Conservation (phyloP, 2,888 invertebrate species). For the Stegophylla sp. region DNA sequence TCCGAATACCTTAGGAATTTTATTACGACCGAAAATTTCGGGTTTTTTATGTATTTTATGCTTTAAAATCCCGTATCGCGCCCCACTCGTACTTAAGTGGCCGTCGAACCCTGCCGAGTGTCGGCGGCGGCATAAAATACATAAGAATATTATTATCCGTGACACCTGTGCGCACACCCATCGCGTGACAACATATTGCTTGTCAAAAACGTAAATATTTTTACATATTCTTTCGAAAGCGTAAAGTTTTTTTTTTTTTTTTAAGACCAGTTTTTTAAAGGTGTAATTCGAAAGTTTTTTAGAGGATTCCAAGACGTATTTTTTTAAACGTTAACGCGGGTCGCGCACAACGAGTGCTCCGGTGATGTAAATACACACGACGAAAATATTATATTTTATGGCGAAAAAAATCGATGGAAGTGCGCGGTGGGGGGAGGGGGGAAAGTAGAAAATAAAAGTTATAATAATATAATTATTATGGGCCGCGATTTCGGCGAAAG, state of each 20-base stretch:
- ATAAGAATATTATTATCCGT: conserved; percentile 10
- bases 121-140: neutral
- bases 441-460: too few species aligned
- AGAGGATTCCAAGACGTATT: too few species aligned
- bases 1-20: neutral
- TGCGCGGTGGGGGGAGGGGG: too few species aligned
- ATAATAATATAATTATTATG: too few species aligned
- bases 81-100: neutral
- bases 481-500: too few species aligned
- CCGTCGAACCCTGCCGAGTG: neutral
- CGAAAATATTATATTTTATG: too few species aligned
- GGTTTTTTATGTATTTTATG: neutral
- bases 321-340: too few species aligned
- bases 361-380: too few species aligned
- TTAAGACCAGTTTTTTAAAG: too few species aligned
- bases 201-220: conserved; percentile 6
- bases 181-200: conserved; percentile 7
- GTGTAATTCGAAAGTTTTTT: too few species aligned
- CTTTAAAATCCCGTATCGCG: neutral
- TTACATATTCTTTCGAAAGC: neutral
- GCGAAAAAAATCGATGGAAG: too few species aligned
- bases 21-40: neutral
- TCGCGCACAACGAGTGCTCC: too few species aligned
- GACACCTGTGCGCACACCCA: conserved; percentile 11
- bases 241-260: conserved; percentile 1